Evolutionary conservation across 2,113 vertebrate species (phyloP).

Genomic region (Corythoichthys haematopterus): DNA sequence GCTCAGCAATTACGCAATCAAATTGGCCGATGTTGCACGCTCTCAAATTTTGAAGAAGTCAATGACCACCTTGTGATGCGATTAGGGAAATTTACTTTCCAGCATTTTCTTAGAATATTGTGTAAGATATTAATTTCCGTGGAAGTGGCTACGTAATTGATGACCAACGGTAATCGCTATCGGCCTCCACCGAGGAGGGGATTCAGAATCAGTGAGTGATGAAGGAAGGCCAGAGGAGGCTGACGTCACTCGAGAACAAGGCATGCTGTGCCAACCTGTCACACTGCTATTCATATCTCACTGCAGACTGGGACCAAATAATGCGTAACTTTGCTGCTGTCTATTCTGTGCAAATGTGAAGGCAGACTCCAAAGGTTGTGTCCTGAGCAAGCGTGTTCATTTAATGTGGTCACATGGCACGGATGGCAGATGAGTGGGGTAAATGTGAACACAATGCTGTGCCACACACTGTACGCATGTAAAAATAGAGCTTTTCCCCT

Average conservation of each 20-base stretch:
- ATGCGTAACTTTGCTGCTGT: background rate
- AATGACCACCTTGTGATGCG: slow-evolving; percentile 21
- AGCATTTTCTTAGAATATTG: slow-evolving; percentile 10
- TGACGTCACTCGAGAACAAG: slow-evolving; percentile 61
- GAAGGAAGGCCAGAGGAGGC: slow-evolving; percentile 56
- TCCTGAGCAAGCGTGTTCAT: slow-evolving; percentile 14
- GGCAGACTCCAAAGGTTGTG: background rate
- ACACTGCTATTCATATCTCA: slow-evolving; percentile 52
- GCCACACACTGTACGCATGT: background rate
- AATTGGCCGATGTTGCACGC: slow-evolving; percentile 42
- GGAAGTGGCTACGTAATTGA: slow-evolving; percentile 17
- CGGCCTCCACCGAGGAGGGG: slow-evolving; percentile 28
- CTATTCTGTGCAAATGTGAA: background rate
- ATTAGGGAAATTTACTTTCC: slow-evolving; percentile 43
- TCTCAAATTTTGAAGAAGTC: slow-evolving; percentile 48
- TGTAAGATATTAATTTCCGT: background rate
- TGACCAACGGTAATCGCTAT: slow-evolving; percentile 38
- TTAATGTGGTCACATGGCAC: slow-evolving; percentile 16
- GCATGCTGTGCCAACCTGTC: slow-evolving; percentile 67
- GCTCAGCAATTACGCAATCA: slow-evolving; percentile 43
- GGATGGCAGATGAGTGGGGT: slow-evolving; percentile 8
- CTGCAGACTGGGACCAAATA: slow-evolving; percentile 26
- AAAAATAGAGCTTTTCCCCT: slow-evolving; percentile 44
- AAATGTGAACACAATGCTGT: slow-evolving; percentile 11
- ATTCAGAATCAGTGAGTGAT: slow-evolving; percentile 62